Evolutionary conservation across 2,113 vertebrate species (phyloP).

Genomic region (Alosa alosa): DNA sequence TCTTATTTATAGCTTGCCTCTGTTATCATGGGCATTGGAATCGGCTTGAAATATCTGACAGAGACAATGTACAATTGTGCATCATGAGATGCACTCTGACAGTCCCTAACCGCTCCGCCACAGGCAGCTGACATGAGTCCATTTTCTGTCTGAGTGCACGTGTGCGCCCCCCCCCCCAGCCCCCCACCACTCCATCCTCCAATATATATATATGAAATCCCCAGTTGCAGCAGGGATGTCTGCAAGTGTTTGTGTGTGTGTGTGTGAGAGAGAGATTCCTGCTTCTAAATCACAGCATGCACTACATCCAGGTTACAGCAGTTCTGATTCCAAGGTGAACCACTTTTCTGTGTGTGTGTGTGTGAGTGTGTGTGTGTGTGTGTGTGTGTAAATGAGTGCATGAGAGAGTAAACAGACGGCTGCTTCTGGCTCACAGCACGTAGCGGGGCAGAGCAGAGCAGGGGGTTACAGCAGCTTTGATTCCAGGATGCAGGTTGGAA

Average conservation of each 20-base stretch:
- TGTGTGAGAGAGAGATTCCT: neutral
- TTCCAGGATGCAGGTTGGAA: slow-evolving; percentile 9
- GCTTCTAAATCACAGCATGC: neutral
- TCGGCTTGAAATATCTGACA: neutral
- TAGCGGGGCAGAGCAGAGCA: slow-evolving; percentile 25
- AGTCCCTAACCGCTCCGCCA: slow-evolving; percentile 22
- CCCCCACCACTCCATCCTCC: too few species aligned
- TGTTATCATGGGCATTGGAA: neutral
- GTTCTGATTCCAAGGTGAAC: neutral
- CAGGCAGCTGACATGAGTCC: slow-evolving; percentile 25
- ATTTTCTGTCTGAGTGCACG: slow-evolving; percentile 37
- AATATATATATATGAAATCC: slow-evolving; percentile 15
- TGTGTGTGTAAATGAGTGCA: neutral
- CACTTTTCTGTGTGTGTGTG: neutral
- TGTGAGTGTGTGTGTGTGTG: neutral
- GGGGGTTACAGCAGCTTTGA: slow-evolving; percentile 35
- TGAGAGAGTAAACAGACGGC: neutral
- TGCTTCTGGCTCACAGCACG: slow-evolving; percentile 3
- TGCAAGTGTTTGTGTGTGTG: neutral
- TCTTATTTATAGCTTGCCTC: slow-evolving; percentile 4
- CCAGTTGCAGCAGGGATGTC: neutral
- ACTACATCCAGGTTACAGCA: neutral
- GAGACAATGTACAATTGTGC: slow-evolving; percentile 22
- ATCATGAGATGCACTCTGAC: slow-evolving; percentile 26
- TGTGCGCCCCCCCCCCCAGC: slow-evolving; percentile 18